phyloP scores from a whole-genome alignment of 2,888 invertebrate genomes.

The Aspidiotus destructor region DNA sequence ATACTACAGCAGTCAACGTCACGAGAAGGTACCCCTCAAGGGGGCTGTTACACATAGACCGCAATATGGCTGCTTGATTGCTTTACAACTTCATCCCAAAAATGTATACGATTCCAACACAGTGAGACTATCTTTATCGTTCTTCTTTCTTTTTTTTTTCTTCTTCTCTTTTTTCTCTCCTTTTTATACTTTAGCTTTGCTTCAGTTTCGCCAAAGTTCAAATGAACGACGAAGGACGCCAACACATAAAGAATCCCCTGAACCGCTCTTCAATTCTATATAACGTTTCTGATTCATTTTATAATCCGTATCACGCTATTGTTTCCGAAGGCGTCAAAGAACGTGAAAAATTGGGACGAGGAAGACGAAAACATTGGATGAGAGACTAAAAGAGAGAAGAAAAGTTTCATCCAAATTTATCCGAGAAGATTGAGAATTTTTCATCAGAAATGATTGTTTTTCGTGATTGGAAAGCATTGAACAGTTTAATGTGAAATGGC shows the following conservation, averaged over 20 bases:
- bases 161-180: constrained; percentile 3
- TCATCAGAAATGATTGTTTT: neutral
- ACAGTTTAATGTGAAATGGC: too few relatives aligned
- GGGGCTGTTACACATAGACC: constrained; percentile 33
- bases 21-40: constrained; percentile 31
- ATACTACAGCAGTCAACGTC: constrained; percentile 8
- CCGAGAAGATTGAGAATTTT: constrained; percentile 3
- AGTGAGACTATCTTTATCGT: constrained; percentile 9
- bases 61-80: constrained; percentile 34
- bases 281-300: constrained; percentile 25
- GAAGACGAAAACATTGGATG: neutral
- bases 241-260: neutral
- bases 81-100: constrained; percentile 33
- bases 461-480: too few relatives aligned
- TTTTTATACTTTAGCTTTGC: neutral
- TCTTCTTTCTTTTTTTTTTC: constrained; percentile 8
- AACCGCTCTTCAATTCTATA: constrained; percentile 15
- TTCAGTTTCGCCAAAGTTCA: constrained; percentile 15
- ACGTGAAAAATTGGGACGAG: neutral
- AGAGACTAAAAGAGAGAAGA: neutral
- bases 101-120: neutral
- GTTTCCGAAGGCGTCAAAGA: constrained; percentile 18
- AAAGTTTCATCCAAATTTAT: constrained; percentile 3
- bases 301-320: constrained; percentile 17
- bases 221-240: neutral